Evolutionary conservation across 2,888 invertebrate genomes (phyloP).

Genomic region (Stenodera caucasica): DNA sequence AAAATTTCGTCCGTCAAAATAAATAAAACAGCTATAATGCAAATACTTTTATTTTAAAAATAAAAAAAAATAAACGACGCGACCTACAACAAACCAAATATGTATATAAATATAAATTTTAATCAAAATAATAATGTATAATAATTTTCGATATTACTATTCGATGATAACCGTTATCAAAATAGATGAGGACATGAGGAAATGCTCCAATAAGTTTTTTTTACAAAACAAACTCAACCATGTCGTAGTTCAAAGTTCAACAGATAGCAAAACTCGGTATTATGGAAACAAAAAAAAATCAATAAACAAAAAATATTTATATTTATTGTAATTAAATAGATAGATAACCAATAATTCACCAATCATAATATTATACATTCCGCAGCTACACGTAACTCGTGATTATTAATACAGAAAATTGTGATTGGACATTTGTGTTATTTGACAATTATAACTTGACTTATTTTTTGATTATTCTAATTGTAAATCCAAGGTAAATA

Average conservation of each 20-base stretch:
- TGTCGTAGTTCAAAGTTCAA: neutral
- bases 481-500: no score
- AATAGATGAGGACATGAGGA: neutral
- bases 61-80: neutral
- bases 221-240: no score
- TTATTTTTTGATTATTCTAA: no score
- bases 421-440: no score
- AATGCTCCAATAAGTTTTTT: neutral
- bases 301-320: neutral
- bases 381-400: no score
- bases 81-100: neutral
- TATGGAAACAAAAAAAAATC: neutral
- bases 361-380: no score
- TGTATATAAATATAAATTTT: neutral
- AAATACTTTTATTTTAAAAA: neutral
- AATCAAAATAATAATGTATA: neutral
- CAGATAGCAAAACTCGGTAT: neutral
- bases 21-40: no score
- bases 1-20: neutral
- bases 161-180: neutral
- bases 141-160: neutral
- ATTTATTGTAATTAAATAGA: neutral
- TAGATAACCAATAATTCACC: no score
- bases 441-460: no score
- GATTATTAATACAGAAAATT: no score